These are phyloP conservation scores for Thera britannica DNA, from an alignment of 2,888 invertebrate species.

Conservation along the genomic window DNA sequence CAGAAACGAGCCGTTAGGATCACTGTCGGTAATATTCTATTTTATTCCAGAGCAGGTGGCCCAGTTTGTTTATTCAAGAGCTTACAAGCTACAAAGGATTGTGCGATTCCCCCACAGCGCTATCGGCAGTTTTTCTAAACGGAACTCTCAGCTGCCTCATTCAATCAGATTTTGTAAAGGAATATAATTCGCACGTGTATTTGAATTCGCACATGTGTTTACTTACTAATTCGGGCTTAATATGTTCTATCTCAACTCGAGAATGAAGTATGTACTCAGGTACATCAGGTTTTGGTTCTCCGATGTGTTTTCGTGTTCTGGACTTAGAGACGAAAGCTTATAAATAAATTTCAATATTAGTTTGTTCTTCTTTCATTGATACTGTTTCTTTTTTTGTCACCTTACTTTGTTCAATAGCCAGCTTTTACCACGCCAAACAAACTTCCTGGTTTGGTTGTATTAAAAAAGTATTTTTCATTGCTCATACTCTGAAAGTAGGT, in stretches of 20 bases:
- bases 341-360: no score
- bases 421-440: no score
- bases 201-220: constrained; percentile 5
- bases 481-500: no score
- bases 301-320: no score
- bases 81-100: constrained; percentile 56
- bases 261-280: neutral
- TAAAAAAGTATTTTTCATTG: no score
- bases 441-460: no score
- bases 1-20: constrained; percentile 13
- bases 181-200: constrained; percentile 12
- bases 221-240: constrained; percentile 10
- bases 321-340: no score
- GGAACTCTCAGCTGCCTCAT: constrained; percentile 30
- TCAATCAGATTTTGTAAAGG: constrained; percentile 25
- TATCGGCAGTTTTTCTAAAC: constrained; percentile 45
- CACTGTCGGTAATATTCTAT: constrained; percentile 41
- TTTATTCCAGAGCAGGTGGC: constrained; percentile 58
- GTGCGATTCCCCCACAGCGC: constrained; percentile 41
- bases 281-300: neutral
- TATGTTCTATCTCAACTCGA: neutral
- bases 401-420: no score
- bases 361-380: no score
- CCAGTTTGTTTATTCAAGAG: constrained; percentile 65
- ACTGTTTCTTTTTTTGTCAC: no score